phyloP scores from a whole-genome alignment of 2,113 vertebrate species.

The Bettongia penicillata region DNA sequence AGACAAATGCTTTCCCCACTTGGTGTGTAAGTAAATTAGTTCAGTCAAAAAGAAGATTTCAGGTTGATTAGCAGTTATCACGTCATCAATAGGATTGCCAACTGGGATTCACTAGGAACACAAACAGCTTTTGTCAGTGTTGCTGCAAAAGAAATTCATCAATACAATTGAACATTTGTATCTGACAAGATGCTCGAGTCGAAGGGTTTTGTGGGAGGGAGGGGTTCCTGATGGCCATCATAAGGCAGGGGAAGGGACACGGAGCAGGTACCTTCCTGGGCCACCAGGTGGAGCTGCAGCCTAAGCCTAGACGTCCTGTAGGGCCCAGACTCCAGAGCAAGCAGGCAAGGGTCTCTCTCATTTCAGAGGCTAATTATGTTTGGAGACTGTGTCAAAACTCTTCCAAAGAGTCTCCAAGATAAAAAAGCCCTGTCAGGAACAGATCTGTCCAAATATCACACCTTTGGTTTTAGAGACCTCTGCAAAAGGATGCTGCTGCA shows the following conservation, averaged over 20 bases:
- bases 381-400: slow-evolving; percentile 79
- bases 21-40: neutral
- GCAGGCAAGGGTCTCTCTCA: neutral
- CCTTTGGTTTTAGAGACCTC: slow-evolving; percentile 41
- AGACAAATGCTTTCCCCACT: slow-evolving; percentile 33
- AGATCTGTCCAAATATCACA: slow-evolving; percentile 59
- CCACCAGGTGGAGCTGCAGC: slow-evolving; percentile 86
- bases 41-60: slow-evolving; percentile 34
- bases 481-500: slow-evolving; percentile 47
- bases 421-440: slow-evolving; percentile 48
- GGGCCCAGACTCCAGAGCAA: neutral
- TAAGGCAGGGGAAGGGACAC: slow-evolving; percentile 29
- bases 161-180: slow-evolving; percentile 24
- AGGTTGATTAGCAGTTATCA: slow-evolving; percentile 10
- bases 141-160: neutral
- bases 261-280: slow-evolving; percentile 63
- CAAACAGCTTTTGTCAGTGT: neutral
- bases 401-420: slow-evolving; percentile 66
- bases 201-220: neutral
- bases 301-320: slow-evolving; percentile 70
- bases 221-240: neutral
- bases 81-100: neutral
- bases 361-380: slow-evolving; percentile 78
- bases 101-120: slow-evolving; percentile 25
- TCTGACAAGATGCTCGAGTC: slow-evolving; percentile 61